Evolutionary conservation across 1,140 invertebrate species (phyloP).

Genomic region (Caenorhabditis brenneri): DNA sequence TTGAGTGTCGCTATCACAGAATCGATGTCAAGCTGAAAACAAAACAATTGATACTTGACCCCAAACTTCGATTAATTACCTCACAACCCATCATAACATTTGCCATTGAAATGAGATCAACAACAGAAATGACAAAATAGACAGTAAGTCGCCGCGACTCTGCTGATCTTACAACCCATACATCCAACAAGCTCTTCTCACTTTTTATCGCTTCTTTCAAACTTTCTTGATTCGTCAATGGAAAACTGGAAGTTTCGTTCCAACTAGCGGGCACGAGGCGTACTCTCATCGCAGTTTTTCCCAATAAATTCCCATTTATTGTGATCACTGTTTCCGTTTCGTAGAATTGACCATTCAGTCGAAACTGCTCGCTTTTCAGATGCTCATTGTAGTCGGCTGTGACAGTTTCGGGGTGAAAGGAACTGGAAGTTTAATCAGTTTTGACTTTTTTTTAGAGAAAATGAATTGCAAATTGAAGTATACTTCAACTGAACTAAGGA

Average conservation of each 20-base stretch:
- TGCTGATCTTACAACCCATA: conserved; percentile 74
- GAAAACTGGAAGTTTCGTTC: background rate
- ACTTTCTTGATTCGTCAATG: background rate
- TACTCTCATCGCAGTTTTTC: conserved; percentile 6
- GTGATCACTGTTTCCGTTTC: conserved; percentile 6
- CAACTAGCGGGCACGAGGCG: background rate
- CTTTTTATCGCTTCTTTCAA: background rate
- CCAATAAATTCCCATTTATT: conserved; percentile 8
- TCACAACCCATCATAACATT: conserved; percentile 94
- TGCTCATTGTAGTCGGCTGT: background rate
- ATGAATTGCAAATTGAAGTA: no score
- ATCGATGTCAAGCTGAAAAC: conserved; percentile 72
- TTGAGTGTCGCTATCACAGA: conserved; percentile 78
- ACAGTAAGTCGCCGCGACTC: conserved; percentile 77
- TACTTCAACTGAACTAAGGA: no score
- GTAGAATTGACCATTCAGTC: conserved; percentile 24
- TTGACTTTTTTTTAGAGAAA: no score
- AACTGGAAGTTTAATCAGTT: no score
- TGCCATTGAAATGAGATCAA: conserved; percentile 81
- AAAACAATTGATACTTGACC: no score
- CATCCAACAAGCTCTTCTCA: conserved; percentile 43
- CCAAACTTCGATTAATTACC: no score
- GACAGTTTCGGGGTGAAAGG: conserved; percentile 45
- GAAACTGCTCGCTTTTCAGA: conserved; percentile 14
- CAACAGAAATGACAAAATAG: conserved; percentile 81